Base-by-base conservation (phyloP, 92 coral and sea anemone species). In the Phenganax subtilis region DNA sequence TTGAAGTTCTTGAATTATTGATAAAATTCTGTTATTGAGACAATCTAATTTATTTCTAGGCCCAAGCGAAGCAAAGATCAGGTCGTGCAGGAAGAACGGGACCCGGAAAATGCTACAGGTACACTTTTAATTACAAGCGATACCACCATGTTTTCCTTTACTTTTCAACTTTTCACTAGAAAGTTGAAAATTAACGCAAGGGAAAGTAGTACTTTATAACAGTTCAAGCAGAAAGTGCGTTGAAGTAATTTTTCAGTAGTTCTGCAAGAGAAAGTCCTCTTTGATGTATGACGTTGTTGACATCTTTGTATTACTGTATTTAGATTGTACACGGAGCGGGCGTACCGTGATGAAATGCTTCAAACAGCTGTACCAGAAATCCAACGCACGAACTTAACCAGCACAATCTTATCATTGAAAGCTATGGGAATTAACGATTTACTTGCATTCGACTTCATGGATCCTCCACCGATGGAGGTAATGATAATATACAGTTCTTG, bases 381-480 rank as follows among this genome's bases (percentile, higher is more conserved):
- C 56, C 98, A 94, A 72, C 89, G 98, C 54, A 94, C 98, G 15
- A 94, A 94, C 86, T 66, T 94, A 56, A 92, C 98, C 7, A 94
- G 98, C 61, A 94, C 98, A 54, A 94, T 94, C 57, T 81, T 94
- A 80, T 90, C 93, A 57, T 93, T 94, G 71, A 94, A 94, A 64
- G 98, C 98, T 69, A 94, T 94, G 98, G 98, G 98, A 11, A 85
- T 94, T 60, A 94, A 94, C 79, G 98, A 94, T 63, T 87, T 94
- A 63, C 80, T 94, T 54, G 88, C 98, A n/a, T 94, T 94, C 68
- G 97, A 94, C 51, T 94, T 94, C 81, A 94, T 94, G 98, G 98
- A 94, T 59, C 97, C 98, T 16, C 98, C 98, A 6, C 98, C 98
- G 6, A 90, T 91, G 90, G 98, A 94, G 97, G 98, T 87, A 90